Evolutionary conservation across 2,113 vertebrate genomes (phyloP), one percentile per base, ranked within the genome.

Genomic region (Leucoraja erinaceus): DNA sequence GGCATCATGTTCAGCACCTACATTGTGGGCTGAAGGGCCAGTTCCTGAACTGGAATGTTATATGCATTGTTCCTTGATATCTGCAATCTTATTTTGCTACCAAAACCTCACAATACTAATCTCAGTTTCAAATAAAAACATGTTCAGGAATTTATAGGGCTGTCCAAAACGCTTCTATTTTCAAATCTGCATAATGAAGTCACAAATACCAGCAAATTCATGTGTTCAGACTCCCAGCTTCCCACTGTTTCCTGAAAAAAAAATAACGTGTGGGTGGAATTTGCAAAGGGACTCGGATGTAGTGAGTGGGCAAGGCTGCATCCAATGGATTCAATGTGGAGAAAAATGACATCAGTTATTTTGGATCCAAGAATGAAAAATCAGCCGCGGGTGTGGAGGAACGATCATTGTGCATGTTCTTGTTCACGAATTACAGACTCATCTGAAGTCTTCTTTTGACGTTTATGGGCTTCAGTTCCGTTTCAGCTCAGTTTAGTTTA

Each of bases 291-390:
- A 63, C 61, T 11, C 5, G 63, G 81, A 59, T 88, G n/a, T 63
- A 86, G 56, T 88, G 83, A 63, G 83, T 31, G 59, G 59, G 83
- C 14, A 66, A 63, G 63, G n/a, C 59, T 63, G 8, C 31, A 61
- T n/a, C 59, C 63, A 59, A 88, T 86, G 83, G 83, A 31, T 84
- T 28, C 56, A 84, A 28, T 86, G 56, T 63, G 56, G 83, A 4
- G 56, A 31, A 86, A 31, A 16, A n/a, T 86, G 20, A 86, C n/a
- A 56, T 86, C 83, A 86, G 61, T 86, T 12, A 63, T 86, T 86
- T 86, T 86, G 12, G 83, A 86, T 86, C 56, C 11, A 63, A 86
- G 83, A 86, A 86, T 86, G 83, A 86, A 63, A 63, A 16, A 86
- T 63, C 22, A 84, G 47, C 63, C 10, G 4, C 5, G 6, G 61